A percentile compares a stretch with the other conserved stretches of the same genome.
Evolutionary conservation across 2,797 vertebrate genomes (phyloP).

Genomic region (Acropternis orthonyx): DNA sequence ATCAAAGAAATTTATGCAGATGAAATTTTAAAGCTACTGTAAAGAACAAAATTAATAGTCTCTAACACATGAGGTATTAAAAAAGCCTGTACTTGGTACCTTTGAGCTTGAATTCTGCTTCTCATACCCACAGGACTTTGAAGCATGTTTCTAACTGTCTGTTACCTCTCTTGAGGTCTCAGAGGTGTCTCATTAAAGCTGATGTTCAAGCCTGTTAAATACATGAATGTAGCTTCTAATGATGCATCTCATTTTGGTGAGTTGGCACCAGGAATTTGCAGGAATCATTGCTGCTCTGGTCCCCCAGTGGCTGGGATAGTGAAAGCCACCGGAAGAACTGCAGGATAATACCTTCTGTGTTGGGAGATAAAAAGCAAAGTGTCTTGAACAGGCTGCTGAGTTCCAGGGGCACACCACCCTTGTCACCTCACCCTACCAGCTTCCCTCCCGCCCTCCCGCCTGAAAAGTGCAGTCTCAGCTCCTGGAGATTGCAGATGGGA

Average conservation of each 20-base stretch:
- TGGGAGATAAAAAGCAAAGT: background rate
- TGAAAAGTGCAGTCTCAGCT: slow-evolving; percentile 20
- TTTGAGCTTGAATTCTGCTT: slow-evolving; percentile 17
- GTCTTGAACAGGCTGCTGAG: background rate
- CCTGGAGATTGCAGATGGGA: background rate
- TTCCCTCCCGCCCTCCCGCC: background rate
- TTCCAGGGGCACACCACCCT: background rate
- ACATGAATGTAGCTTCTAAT: background rate
- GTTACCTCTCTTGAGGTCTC: slow-evolving; percentile 26
- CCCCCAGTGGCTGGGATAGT: background rate
- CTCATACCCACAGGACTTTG: slow-evolving; percentile 10
- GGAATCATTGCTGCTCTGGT: background rate
- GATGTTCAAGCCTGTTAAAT: slow-evolving; percentile 35
- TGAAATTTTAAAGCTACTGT: slow-evolving; percentile 10
- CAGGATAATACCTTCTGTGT: background rate
- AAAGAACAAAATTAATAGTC: slow-evolving; percentile 4
- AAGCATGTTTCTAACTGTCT: slow-evolving; percentile 25
- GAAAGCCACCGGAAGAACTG: background rate
- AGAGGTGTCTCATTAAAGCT: slow-evolving; percentile 46
- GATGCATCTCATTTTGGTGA: slow-evolving; percentile 43
- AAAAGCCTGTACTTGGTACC: background rate
- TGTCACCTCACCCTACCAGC: background rate
- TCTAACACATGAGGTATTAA: background rate
- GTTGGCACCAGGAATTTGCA: background rate
- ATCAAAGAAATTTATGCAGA: slow-evolving; percentile 17